These are phyloP conservation scores for Zygogramma bicolorata DNA, from an alignment of 2,888 invertebrate species.

Conservation along the genomic window DNA sequence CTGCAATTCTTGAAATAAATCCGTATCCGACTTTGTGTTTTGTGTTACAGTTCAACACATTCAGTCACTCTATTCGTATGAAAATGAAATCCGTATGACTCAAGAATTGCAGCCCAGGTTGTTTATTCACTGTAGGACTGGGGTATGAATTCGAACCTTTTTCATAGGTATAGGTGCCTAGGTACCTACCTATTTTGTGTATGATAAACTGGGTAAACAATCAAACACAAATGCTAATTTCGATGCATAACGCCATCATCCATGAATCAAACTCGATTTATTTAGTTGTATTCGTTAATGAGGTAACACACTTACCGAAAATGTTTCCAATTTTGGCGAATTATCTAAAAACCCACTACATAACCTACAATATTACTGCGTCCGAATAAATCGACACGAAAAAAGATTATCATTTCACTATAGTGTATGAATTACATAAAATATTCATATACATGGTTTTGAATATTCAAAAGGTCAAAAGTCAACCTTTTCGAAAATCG, in stretches of 20 bases:
- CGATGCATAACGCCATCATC: not conserved
- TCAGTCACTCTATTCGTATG: too few relatives aligned
- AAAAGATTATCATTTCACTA: constrained; percentile 4
- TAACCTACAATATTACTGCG: constrained; percentile 23
- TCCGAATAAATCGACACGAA: not conserved
- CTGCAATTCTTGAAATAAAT: too few relatives aligned
- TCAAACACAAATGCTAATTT: too few relatives aligned
- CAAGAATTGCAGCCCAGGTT: too few relatives aligned
- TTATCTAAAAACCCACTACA: constrained; percentile 5
- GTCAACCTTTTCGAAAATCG: constrained; percentile 29
- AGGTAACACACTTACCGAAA: constrained; percentile 32
- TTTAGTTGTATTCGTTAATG: not conserved
- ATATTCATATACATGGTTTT: constrained; percentile 24
- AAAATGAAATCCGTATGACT: too few relatives aligned
- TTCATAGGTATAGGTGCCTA: too few relatives aligned
- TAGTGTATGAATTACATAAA: not conserved
- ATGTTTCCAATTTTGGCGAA: constrained; percentile 29
- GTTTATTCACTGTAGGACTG: too few relatives aligned
- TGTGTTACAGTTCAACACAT: too few relatives aligned
- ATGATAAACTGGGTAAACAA: too few relatives aligned
- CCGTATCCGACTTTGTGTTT: too few relatives aligned
- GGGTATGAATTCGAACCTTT: too few relatives aligned
- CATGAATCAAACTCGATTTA: constrained; percentile 24
- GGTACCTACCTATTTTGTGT: too few relatives aligned
- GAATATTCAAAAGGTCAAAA: constrained; percentile 40